Conservation (phyloP, 2,888 invertebrate genomes). For the Hypercompe scribonia region DNA sequence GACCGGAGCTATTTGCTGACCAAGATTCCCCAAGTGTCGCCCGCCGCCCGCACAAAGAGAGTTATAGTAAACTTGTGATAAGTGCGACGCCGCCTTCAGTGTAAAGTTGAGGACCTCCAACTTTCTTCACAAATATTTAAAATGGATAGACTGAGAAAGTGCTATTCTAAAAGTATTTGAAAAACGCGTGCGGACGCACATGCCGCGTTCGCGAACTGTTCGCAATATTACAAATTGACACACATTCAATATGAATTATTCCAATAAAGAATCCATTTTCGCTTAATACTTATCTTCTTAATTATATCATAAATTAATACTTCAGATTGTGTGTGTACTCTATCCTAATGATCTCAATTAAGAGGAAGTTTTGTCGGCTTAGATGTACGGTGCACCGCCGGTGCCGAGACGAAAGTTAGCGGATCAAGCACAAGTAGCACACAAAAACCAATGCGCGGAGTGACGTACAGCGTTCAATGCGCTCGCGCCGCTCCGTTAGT, state of each 20-base stretch:
- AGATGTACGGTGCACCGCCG: background rate
- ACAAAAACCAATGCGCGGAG: background rate
- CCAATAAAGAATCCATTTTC: background rate
- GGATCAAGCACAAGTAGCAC: background rate
- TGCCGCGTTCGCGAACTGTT: background rate
- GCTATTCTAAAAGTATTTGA: background rate
- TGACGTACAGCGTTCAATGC: too few species aligned
- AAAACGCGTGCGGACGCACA: conserved; percentile 1
- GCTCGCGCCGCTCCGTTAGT: background rate
- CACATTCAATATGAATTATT: background rate
- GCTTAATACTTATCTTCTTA: too few species aligned
- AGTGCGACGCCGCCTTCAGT: background rate
- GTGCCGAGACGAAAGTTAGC: background rate
- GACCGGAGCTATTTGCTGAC: conserved; percentile 4
- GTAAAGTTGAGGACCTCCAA: background rate
- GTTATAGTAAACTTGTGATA: too few species aligned
- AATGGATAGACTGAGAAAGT: conserved; percentile 8
- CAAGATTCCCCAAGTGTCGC: background rate
- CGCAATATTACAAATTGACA: background rate
- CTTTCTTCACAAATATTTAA: conserved; percentile 19
- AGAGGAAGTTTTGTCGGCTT: background rate
- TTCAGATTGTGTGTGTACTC: background rate
- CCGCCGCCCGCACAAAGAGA: background rate
- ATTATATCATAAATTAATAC: background rate
- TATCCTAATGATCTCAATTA: background rate